Conservation (phyloP, 2,797 vertebrate genomes). For the Martes flavigula region DNA sequence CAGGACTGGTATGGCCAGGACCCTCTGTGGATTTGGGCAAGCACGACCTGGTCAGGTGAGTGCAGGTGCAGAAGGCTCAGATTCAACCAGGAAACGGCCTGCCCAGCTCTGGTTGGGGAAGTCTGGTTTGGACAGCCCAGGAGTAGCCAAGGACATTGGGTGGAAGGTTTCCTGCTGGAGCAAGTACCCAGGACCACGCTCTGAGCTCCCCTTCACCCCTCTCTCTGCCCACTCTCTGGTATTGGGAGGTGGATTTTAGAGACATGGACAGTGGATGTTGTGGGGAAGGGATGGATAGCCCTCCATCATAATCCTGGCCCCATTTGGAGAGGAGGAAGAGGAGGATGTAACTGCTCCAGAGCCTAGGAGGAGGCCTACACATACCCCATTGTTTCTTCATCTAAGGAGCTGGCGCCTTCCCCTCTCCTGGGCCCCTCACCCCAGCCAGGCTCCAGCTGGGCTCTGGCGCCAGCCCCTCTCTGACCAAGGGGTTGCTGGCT, state of each 20-base stretch:
- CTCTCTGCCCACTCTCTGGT: background rate
- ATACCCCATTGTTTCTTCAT: conserved; percentile 51
- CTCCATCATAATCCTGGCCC: background rate
- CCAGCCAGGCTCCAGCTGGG: conserved; percentile 68
- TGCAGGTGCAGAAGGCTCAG: background rate
- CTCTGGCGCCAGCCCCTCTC: conserved; percentile 46
- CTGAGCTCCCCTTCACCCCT: background rate
- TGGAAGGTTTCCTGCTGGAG: background rate
- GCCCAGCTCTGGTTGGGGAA: background rate
- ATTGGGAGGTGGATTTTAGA: background rate
- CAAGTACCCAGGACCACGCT: background rate
- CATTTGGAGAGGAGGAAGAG: background rate
- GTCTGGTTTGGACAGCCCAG: background rate
- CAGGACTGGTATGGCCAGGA: background rate
- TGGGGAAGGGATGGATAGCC: background rate
- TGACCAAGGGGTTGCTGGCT: background rate
- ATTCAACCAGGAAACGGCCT: background rate
- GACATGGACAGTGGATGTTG: background rate
- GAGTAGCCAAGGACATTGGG: background rate
- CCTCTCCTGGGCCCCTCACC: conserved; percentile 49
- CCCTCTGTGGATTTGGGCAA: background rate
- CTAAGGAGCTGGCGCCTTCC: conserved; percentile 36
- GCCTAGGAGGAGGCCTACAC: background rate
- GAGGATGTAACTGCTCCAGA: background rate
- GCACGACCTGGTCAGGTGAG: conserved; percentile 35